A percentile compares a stretch with the other conserved stretches of the same genome.
These are phyloP conservation scores for Drosophila pectinifera DNA, from an alignment of 1,140 invertebrate species.

Conservation along the genomic window DNA sequence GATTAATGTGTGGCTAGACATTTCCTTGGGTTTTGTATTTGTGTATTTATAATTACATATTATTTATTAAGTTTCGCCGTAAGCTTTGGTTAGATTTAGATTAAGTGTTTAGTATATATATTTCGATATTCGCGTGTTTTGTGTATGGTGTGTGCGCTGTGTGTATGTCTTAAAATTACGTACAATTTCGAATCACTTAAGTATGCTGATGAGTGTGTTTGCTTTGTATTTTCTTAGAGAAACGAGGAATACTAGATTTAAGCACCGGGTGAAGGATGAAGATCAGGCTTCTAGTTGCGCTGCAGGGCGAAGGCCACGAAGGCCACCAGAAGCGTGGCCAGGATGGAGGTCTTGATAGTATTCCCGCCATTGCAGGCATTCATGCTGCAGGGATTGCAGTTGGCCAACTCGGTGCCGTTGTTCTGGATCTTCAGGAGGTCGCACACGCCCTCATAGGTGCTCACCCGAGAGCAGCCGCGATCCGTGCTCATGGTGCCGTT, in stretches of 20 bases:
- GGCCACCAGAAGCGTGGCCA: conserved; percentile 53
- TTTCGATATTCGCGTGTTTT: conserved; percentile 44
- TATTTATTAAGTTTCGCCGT: conserved; percentile 60
- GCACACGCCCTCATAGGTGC: conserved; percentile 61
- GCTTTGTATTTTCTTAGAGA: conserved; percentile 37
- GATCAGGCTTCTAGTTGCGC: conserved; percentile 37
- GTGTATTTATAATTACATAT: conserved; percentile 32
- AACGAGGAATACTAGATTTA: conserved; percentile 63
- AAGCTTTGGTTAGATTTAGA: conserved; percentile 58
- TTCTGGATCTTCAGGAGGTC: conserved; percentile 34
- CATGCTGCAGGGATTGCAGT: conserved; percentile 72
- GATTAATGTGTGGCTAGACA: no score
- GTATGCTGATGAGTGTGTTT: conserved; percentile 24
- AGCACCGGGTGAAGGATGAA: conserved; percentile 57
- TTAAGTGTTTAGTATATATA: conserved; percentile 37
- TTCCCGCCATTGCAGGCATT: conserved; percentile 65
- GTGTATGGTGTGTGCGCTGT: no score
- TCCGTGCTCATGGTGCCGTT: conserved; percentile 45
- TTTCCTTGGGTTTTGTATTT: conserved; percentile 5
- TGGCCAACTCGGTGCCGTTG: conserved; percentile 27
- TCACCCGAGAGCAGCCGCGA: conserved; percentile 73
- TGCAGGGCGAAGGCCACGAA: conserved; percentile 59
- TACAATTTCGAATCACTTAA: conserved; percentile 62
- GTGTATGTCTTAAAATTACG: conserved; percentile 24
- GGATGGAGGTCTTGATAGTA: conserved; percentile 42